phyloP scores from a whole-genome alignment of 2,888 invertebrate genomes.

The Tiphia femorata region DNA sequence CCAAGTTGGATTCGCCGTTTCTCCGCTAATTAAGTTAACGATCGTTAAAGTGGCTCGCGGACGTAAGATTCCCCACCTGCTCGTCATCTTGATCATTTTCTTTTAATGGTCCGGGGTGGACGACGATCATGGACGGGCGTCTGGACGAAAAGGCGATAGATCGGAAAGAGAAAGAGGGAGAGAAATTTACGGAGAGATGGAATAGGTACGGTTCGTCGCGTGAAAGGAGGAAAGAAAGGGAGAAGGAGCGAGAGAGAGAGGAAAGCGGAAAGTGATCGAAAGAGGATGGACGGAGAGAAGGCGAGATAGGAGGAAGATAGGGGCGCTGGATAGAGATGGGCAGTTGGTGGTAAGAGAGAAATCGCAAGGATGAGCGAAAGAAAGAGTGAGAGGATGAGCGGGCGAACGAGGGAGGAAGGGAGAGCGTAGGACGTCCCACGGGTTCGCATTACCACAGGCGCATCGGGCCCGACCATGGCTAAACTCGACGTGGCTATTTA shows the following conservation, averaged over 20 bases:
- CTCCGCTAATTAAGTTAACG: constrained; percentile 65
- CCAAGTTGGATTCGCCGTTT: constrained; percentile 46
- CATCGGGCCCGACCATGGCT: constrained; percentile 48
- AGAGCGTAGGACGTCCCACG: constrained; percentile 53
- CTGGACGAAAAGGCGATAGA: too few species aligned
- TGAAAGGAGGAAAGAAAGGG: not conserved
- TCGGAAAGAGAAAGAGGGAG: too few species aligned
- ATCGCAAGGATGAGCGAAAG: not conserved
- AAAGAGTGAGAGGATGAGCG: constrained; percentile 4
- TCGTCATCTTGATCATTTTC: too few species aligned
- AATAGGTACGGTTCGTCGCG: too few species aligned
- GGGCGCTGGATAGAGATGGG: not conserved
- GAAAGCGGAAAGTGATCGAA: not conserved
- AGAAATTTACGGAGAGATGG: too few species aligned
- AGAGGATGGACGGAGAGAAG: constrained; percentile 1
- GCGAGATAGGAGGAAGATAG: not conserved
- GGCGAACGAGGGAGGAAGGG: not conserved
- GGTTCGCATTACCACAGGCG: constrained; percentile 55
- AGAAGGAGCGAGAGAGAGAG: not conserved
- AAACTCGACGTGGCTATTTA: constrained; percentile 60
- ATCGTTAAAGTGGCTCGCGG: constrained; percentile 58
- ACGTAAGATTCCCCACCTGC: too few species aligned
- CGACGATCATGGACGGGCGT: too few species aligned
- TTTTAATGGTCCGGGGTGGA: too few species aligned
- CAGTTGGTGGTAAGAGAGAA: not conserved